phyloP scores from a whole-genome alignment of 2,797 vertebrate species.

The Zalophus californianus region DNA sequence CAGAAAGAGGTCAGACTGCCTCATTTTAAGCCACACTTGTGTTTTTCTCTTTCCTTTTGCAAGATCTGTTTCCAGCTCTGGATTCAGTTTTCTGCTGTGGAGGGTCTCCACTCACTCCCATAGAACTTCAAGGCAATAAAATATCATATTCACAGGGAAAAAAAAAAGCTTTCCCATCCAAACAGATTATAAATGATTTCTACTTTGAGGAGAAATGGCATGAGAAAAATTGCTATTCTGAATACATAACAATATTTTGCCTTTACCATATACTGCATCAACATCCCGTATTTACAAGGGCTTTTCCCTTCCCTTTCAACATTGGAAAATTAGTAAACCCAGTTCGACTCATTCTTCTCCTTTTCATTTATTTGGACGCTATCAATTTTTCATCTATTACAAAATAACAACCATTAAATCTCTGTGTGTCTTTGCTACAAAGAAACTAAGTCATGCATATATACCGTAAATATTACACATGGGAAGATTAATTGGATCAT shows the following conservation, averaged over 20 bases:
- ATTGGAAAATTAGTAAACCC: constrained; percentile 42
- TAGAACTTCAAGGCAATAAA: constrained; percentile 53
- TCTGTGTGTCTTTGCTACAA: background rate
- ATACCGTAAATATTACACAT: constrained; percentile 44
- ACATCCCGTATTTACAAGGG: constrained; percentile 48
- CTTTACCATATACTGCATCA: background rate
- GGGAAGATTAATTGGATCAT: constrained; percentile 54
- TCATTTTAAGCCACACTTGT: background rate
- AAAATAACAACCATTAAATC: constrained; percentile 41
- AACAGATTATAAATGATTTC: constrained; percentile 61
- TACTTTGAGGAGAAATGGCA: constrained; percentile 35
- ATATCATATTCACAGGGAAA: background rate
- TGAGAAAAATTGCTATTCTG: constrained; percentile 50
- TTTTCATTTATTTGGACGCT: constrained; percentile 48
- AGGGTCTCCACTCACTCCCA: background rate
- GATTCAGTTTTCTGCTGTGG: constrained; percentile 21
- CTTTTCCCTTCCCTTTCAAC: background rate
- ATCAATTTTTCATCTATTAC: constrained; percentile 55
- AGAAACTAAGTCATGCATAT: background rate
- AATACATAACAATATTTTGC: constrained; percentile 46
- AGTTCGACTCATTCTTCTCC: constrained; percentile 26
- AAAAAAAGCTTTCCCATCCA: constrained; percentile 38
- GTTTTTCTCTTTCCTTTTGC: background rate
- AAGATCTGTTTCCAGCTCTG: background rate
- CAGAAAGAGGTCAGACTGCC: background rate